Evolutionary conservation across 2,113 vertebrate species (phyloP).

Genomic region (Rousettus leschenaultii): DNA sequence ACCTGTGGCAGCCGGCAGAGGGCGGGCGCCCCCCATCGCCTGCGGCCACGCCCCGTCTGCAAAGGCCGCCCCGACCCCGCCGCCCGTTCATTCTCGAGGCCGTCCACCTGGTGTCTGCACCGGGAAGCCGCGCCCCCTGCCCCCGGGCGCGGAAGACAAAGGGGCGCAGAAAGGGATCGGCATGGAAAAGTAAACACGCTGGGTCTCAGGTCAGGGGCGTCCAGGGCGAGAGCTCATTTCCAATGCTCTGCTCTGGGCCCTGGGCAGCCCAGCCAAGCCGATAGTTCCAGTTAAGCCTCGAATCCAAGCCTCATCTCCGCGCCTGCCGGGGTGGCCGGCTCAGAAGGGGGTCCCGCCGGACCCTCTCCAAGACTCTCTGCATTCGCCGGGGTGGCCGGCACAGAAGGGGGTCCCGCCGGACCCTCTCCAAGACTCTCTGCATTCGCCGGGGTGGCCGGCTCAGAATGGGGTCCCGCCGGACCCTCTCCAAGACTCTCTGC

Average conservation of each 20-base stretch:
- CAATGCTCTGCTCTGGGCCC: slow-evolving; percentile 78
- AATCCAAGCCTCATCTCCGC: neutral
- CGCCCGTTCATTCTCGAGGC: slow-evolving; percentile 71
- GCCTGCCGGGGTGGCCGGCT: too few species aligned
- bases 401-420: too few species aligned
- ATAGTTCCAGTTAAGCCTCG: slow-evolving; percentile 79
- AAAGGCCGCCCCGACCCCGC: neutral
- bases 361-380: neutral
- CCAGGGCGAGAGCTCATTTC: slow-evolving; percentile 87
- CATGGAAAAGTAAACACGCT: slow-evolving; percentile 87
- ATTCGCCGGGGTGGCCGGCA: too few species aligned
- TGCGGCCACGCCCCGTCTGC: too few species aligned
- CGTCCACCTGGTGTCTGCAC: slow-evolving; percentile 72
- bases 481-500: too few species aligned
- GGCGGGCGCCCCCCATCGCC: neutral
- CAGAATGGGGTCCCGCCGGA: too few species aligned
- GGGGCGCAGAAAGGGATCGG: slow-evolving; percentile 85
- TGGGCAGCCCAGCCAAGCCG: slow-evolving; percentile 79
- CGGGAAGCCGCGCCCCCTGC: slow-evolving; percentile 80
- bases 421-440: too few species aligned
- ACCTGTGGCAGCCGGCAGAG: slow-evolving; percentile 64
- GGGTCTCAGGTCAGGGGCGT: slow-evolving; percentile 88
- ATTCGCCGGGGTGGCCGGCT: too few species aligned
- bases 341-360: slow-evolving; percentile 62
- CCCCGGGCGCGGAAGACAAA: slow-evolving; percentile 81